Base-by-base conservation (phyloP, 2,888 invertebrate species). In the Barypeithes pellucidus region DNA sequence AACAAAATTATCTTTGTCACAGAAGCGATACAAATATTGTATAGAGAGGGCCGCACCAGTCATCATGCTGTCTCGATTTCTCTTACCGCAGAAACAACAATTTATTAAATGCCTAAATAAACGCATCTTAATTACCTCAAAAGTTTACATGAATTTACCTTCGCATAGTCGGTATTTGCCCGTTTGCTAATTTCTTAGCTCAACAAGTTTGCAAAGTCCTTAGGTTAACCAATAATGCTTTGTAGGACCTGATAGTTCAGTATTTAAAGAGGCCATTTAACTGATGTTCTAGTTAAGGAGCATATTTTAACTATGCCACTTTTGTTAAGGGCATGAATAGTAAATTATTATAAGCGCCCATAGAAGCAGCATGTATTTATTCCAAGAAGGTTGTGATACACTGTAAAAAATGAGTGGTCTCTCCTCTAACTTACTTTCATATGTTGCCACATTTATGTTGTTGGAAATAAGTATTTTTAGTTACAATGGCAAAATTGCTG, bases 181-280 rank as follows among this genome's bases (percentile, higher is more conserved):
- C 11, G 33, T 36, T 57, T 54, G 57, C 67, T 67, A 67, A 45
- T 67, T 67, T 54, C 67, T 67, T 57, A 52, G 24, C 36, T 66
- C 36, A 67, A 59, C 67, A 67, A 67, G 45, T 67, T 67, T 33
- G 20, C 16, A 39, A 47, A 59, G 59, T 67, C 33, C 47, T 67
- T 67, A 45, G 59, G 67, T 67, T 67, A 43, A 57, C 67, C 67
- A 45, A 16, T 43, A 59, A 57, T 67, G 52, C 66, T 20, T 47
- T 66, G 29, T 57, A 29, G 18, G 7, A 12, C 41, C 22, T 29
- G 57, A 66, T 66, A 59, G 33, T 67, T 59, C 7, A 45, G 45
- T 45, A 29, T 47, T 62, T 45, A 29, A 62, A 20, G 22, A 41
- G 62, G 39, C 22, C 18, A n/a, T 62, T 62, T 39, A 22, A n/a